Evolutionary conservation across 2,797 vertebrate genomes (phyloP).

Genomic region (Galago senegalensis): DNA sequence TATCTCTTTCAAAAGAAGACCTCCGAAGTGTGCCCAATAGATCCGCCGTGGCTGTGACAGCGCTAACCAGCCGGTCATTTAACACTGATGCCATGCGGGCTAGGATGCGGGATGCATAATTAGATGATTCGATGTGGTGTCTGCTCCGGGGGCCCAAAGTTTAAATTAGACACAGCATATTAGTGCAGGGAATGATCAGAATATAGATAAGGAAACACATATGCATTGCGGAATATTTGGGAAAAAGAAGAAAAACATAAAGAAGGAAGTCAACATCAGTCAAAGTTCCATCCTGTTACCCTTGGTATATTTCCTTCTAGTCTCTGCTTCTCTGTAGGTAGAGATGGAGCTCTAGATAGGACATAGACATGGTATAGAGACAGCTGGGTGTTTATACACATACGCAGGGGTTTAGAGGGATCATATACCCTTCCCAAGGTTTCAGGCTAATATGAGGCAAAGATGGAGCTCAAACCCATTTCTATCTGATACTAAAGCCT

Average conservation of each 20-base stretch:
- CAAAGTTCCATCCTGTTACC: not conserved
- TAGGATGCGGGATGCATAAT: not conserved
- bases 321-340: not conserved
- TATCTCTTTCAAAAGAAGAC: constrained; percentile 43
- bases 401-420: not conserved
- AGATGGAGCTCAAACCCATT: not conserved
- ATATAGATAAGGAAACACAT: constrained; percentile 39
- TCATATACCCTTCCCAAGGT: not conserved
- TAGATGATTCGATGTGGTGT: not conserved
- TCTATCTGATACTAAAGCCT: not conserved
- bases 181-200: constrained; percentile 30
- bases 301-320: constrained; percentile 11
- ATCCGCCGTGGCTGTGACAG: not conserved
- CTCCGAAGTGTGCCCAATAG: not conserved
- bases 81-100: not conserved
- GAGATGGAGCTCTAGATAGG: not conserved
- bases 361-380: not conserved
- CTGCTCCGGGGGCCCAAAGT: constrained; percentile 31
- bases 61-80: not conserved
- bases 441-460: not conserved
- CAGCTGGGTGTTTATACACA: not conserved
- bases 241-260: constrained; percentile 31
- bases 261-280: not conserved
- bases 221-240: not conserved
- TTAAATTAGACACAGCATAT: constrained; percentile 57